Evolutionary conservation across 2,113 vertebrate genomes (phyloP).

Genomic region (Gobius niger): DNA sequence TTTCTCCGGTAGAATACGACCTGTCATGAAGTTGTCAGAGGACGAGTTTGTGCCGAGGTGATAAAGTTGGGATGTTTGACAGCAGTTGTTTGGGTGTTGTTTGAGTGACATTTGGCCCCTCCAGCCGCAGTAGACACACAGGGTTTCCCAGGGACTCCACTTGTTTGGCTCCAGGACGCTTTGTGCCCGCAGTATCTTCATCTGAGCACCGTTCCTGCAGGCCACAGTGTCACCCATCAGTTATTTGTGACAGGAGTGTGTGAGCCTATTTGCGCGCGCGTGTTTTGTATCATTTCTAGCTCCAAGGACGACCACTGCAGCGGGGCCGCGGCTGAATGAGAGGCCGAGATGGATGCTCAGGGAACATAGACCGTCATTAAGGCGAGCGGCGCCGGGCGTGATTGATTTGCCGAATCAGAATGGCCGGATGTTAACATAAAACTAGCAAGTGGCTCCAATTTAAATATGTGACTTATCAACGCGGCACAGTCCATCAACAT

Average conservation of each 20-base stretch:
- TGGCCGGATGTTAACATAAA: slow-evolving; percentile 69
- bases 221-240: slow-evolving; percentile 70
- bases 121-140: slow-evolving; percentile 59
- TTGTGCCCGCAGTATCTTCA: slow-evolving; percentile 72
- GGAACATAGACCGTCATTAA: slow-evolving; percentile 58
- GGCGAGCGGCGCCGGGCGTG: slow-evolving; percentile 53
- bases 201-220: slow-evolving; percentile 64
- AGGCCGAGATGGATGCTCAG: slow-evolving; percentile 65
- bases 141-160: slow-evolving; percentile 68
- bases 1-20: slow-evolving; percentile 28
- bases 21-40: slow-evolving; percentile 67
- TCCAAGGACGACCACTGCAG: slow-evolving; percentile 50
- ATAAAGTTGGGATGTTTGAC: slow-evolving; percentile 65
- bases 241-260: slow-evolving; percentile 68
- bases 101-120: slow-evolving; percentile 72
- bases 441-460: slow-evolving; percentile 69
- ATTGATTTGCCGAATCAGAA: slow-evolving; percentile 68
- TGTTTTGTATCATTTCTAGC: slow-evolving; percentile 35
- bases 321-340: slow-evolving; percentile 18
- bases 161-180: slow-evolving; percentile 72
- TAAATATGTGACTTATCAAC: slow-evolving; percentile 75
- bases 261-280: slow-evolving; percentile 13
- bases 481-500: slow-evolving; percentile 66
- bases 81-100: slow-evolving; percentile 64
- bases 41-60: slow-evolving; percentile 59